phyloP scores from a whole-genome alignment of 92 coral and sea anemone species.

The Metridium senile region DNA sequence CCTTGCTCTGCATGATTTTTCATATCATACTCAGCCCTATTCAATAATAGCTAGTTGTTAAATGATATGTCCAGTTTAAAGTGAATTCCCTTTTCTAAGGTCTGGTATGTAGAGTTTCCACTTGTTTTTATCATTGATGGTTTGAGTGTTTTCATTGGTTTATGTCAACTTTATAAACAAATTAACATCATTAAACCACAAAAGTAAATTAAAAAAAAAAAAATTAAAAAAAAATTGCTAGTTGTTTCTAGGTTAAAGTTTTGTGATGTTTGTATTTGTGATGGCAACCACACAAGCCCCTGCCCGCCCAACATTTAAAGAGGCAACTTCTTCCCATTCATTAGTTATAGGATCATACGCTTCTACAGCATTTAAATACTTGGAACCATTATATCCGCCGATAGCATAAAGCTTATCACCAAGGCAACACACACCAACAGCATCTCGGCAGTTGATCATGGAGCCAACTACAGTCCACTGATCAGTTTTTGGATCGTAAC shows the following conservation, averaged over 20 bases:
- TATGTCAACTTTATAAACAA: too few relatives aligned
- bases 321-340: constrained; percentile 93
- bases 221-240: too few relatives aligned
- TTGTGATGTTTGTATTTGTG: constrained; percentile 7
- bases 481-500: constrained; percentile 98
- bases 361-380: constrained; percentile 94
- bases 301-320: constrained; percentile 90
- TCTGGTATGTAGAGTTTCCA: too few relatives aligned
- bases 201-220: too few relatives aligned
- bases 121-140: too few relatives aligned
- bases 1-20: too few relatives aligned
- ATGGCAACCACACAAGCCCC: constrained; percentile 98
- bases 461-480: constrained; percentile 98
- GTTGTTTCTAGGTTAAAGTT: not conserved
- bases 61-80: too few relatives aligned
- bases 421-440: constrained; percentile 96
- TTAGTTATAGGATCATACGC: constrained; percentile 87
- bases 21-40: too few relatives aligned
- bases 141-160: too few relatives aligned
- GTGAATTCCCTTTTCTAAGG: too few relatives aligned
- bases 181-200: too few relatives aligned
- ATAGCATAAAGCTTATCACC: constrained; percentile 94
- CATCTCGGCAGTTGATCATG: constrained; percentile 98
- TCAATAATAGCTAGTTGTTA: too few relatives aligned
- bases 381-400: constrained; percentile 94